phyloP scores from a whole-genome alignment of 2,113 vertebrate species.

The Salvator merianae region DNA sequence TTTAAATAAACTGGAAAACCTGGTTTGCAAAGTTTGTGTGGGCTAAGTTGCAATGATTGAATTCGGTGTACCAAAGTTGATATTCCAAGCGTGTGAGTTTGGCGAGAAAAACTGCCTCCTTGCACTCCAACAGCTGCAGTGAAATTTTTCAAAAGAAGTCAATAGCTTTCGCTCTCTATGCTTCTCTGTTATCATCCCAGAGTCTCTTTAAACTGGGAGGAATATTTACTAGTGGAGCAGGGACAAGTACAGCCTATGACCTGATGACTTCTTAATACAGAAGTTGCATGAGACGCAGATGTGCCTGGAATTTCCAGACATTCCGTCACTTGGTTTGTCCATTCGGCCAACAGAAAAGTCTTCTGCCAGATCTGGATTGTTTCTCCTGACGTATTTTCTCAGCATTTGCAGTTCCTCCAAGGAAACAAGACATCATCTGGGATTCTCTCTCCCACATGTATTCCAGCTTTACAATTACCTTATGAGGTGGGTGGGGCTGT shows the following conservation, averaged over 20 bases:
- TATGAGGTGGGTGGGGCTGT: no score
- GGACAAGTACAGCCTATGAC: background rate
- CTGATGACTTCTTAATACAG: background rate
- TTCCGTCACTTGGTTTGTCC: background rate
- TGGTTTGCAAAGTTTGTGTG: constrained; percentile 36
- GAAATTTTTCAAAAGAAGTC: constrained; percentile 1
- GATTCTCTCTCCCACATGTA: no score
- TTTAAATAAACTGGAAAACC: constrained; percentile 30
- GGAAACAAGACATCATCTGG: no score
- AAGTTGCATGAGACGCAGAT: fast-evolving
- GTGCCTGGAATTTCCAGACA: fast-evolving
- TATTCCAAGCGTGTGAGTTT: fast-evolving
- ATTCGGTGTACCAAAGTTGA: background rate
- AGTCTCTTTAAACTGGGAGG: background rate
- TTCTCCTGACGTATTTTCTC: background rate
- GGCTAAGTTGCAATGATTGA: constrained; percentile 27
- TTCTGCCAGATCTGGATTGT: constrained; percentile 12
- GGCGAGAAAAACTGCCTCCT: background rate
- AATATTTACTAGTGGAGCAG: background rate
- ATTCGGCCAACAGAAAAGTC: background rate
- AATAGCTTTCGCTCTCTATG: background rate
- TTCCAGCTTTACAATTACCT: no score
- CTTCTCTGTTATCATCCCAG: background rate
- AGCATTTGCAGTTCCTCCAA: constrained; percentile 25
- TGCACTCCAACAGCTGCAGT: background rate